Percentiles rank a stretch among this genome's conserved stretches.
Evolutionary conservation across 2,888 invertebrate species (phyloP).

Genomic region (Microplitis manilae): DNA sequence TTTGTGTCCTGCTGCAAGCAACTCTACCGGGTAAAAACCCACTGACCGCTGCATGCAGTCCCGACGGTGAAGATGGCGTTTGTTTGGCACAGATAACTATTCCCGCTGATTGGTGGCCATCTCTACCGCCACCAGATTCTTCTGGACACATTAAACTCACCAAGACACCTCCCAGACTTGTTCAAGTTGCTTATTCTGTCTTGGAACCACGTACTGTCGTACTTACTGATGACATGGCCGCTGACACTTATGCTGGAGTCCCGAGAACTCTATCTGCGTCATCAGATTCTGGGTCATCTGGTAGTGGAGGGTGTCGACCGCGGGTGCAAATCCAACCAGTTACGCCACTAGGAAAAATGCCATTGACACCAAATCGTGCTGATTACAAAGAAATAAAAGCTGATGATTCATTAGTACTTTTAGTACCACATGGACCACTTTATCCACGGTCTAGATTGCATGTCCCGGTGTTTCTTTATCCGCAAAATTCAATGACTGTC

Average conservation of each 20-base stretch:
- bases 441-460: slow-evolving; percentile 92
- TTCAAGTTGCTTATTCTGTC: slow-evolving; percentile 89
- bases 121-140: slow-evolving; percentile 77
- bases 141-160: slow-evolving; percentile 69
- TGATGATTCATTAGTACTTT: slow-evolving; percentile 86
- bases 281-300: slow-evolving; percentile 53
- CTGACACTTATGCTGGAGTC: slow-evolving; percentile 37
- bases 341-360: slow-evolving; percentile 76
- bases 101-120: slow-evolving; percentile 94
- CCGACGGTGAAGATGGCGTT: slow-evolving; percentile 93
- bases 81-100: slow-evolving; percentile 89
- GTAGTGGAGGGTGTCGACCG: slow-evolving; percentile 82
- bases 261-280: slow-evolving; percentile 61
- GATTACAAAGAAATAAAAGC: slow-evolving; percentile 89
- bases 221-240: slow-evolving; percentile 69
- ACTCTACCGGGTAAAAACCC: slow-evolving; percentile 74
- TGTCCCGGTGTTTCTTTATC: slow-evolving; percentile 89
- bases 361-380: slow-evolving; percentile 83
- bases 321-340: slow-evolving; percentile 79
- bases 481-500: slow-evolving; percentile 61
- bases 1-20: slow-evolving; percentile 87
- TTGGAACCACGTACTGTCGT: slow-evolving; percentile 81
- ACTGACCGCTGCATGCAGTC: slow-evolving; percentile 92
- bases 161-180: slow-evolving; percentile 81
- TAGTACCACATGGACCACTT: slow-evolving; percentile 89